Evolutionary conservation across 2,797 vertebrate genomes (phyloP), one percentile per base, ranked within the genome.

Genomic region (Gadopsis bispinosus): DNA sequence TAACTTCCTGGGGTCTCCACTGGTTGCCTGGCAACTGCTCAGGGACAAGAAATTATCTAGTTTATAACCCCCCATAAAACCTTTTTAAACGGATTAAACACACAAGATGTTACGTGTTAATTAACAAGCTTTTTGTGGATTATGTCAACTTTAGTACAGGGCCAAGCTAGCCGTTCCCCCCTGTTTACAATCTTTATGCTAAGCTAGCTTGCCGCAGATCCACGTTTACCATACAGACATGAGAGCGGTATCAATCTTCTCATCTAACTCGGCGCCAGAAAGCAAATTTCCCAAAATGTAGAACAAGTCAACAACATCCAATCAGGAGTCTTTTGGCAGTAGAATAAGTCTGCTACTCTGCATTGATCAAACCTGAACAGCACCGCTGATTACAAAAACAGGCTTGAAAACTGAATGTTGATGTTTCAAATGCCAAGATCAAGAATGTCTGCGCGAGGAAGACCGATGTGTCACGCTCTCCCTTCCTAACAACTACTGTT

Each of bases 401-500:
- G 26, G 45, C 16, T 45, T 56, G 17, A 50, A 31, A 63, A 45
- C 19, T 51, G 16, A 69, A 29, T 22, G 31, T 16, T 71, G 51
- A n/a, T 14, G 50, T 53, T 47, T 39, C 3, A 0, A 31, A 29
- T 31, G 64, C 55, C 51, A 37, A 67, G 59, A 56, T 72, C 37
- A 60, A 53, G 29, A 63, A 35, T 59, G 62, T 64, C 22, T 29
- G 1, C 11, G 8, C 5, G 1, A 31, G 39, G 73, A 60, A 69
- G 65, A 78, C 7, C 4, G 22, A 39, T 64, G 58, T 3, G 43
- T 86, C 74, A 81, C 12, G 35, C 16, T 58, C 20, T 37, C 53
- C 73, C 31, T 70, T 70, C 58, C 69, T 22, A 51, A 64, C 69
- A 68, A 51, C 19, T 22, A 72, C 43, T 59, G 51, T 43, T 60